Percentiles rank a stretch among this genome's conserved stretches.
phyloP scores from a whole-genome alignment of 2,113 vertebrate species.

The Phoenicopterus ruber region DNA sequence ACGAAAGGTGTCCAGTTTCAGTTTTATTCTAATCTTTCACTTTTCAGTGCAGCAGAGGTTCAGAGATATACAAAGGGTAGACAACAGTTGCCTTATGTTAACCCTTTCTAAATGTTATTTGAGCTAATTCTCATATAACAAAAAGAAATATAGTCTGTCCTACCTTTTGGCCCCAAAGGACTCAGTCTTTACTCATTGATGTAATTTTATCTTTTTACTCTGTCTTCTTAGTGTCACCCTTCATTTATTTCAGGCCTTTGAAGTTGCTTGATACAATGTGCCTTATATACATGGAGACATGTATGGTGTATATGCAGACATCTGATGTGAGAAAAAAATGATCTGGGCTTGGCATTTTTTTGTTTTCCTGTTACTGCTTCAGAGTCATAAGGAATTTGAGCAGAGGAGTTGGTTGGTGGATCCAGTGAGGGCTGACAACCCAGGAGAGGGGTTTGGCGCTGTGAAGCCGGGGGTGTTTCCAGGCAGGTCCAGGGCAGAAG shows the following conservation, averaged over 20 bases:
- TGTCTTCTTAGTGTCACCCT: neutral
- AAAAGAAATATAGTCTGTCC: neutral
- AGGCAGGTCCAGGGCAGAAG: neutral
- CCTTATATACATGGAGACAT: neutral
- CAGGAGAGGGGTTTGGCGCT: rapidly evolving
- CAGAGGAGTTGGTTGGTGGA: neutral
- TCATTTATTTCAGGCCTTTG: neutral
- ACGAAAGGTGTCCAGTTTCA: neutral
- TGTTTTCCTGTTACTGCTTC: neutral
- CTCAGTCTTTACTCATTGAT: neutral
- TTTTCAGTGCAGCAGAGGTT: neutral
- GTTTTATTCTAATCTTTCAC: neutral
- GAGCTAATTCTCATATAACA: neutral
- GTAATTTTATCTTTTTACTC: neutral
- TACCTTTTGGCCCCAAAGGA: neutral
- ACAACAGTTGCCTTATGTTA: neutral
- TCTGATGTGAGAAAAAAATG: neutral
- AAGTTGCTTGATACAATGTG: neutral
- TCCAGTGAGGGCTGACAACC: neutral
- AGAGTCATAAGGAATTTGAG: neutral
- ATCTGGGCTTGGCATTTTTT: neutral
- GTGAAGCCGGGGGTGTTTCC: rapidly evolving
- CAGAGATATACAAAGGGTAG: neutral
- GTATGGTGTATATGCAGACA: neutral
- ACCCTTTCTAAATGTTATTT: neutral